Evolutionary conservation across 1,140 invertebrate species (phyloP), one percentile per base, ranked within the genome.

Genomic region (Drosophila athabasca): DNA sequence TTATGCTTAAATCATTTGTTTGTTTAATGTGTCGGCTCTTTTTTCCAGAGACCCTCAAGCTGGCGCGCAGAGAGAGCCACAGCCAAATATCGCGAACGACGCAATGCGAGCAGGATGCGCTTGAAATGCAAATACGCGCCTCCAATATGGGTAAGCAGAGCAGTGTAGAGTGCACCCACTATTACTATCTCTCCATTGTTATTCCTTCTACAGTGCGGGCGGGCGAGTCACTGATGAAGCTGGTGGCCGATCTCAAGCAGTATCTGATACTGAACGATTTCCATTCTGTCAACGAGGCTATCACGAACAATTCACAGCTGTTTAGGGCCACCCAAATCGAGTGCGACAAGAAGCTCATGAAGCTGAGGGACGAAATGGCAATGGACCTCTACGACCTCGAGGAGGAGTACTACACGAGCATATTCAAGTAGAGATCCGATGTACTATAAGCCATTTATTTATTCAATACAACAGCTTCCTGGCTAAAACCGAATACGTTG

Each of bases 241-340:
- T 99, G 4, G 97, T 99, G 4, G 97, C 97, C 0, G 98, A 99
- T 91, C 97, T 99, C 13, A 99, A 99, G 90, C 98, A 99, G 82
- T 99, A 98, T 91, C 93, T 99, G 17, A 99, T 99, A 72, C 93
- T 99, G 9, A 99, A 99, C 92, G 98, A 99, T 92, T 99, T 99
- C 90, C 97, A 97, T 31, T 98, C 97, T 0, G 97, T 99, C 0
- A 99, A 99, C 92, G 98, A 99, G 91, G 97, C 97, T 1, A 99
- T 99, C 66, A 95, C 96, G 9, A 95, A 96, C 80, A 98, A 98
- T 80, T 97, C 96, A 3, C 97, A 97, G 90, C 87, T 98, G 19
- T 98, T 97, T 90, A 94, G 96, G 62, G 95, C 95, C 0, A 97
- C 97, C 89, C 97, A 98, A 93, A 95, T 95, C 26, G 97, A 98